Evolutionary conservation across 35 echinoderm and acorn worm species (phyloP).

Genomic region (Acanthaster planci): DNA sequence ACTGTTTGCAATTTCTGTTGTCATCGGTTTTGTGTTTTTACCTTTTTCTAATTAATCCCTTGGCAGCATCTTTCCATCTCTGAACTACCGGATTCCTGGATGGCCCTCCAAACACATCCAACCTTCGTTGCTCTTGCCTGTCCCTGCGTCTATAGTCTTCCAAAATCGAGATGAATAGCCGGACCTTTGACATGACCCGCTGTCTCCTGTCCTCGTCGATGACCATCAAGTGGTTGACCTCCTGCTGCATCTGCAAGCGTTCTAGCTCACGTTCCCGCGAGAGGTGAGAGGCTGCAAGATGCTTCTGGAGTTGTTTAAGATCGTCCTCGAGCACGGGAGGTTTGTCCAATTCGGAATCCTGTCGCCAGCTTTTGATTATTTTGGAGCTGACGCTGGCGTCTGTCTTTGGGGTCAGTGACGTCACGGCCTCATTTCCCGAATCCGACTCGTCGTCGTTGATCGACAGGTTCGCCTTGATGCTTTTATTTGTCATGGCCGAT

Average conservation of each 20-base stretch:
- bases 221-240: constrained; percentile 54
- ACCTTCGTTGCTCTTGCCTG: constrained; percentile 5
- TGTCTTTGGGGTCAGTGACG: background rate
- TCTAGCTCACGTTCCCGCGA: constrained; percentile 48
- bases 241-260: constrained; percentile 51
- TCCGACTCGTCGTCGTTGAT: constrained; percentile 58
- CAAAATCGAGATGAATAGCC: constrained; percentile 17
- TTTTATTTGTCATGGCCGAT: constrained; percentile 4
- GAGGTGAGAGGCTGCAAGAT: constrained; percentile 50
- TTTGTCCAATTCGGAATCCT: constrained; percentile 34
- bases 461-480: constrained; percentile 36
- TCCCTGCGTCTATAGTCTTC: background rate
- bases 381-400: constrained; percentile 30
- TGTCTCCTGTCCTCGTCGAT: constrained; percentile 44
- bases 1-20: too few species aligned
- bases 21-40: too few species aligned
- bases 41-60: background rate
- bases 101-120: constrained; percentile 18
- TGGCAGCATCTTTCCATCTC: background rate
- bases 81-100: background rate
- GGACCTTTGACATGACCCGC: constrained; percentile 23
- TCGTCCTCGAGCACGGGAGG: constrained; percentile 49
- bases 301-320: constrained; percentile 40
- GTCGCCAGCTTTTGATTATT: constrained; percentile 38
- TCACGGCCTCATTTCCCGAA: constrained; percentile 41